Conservation (phyloP, 2,888 invertebrate species). For the Hymenopus coronatus region DNA sequence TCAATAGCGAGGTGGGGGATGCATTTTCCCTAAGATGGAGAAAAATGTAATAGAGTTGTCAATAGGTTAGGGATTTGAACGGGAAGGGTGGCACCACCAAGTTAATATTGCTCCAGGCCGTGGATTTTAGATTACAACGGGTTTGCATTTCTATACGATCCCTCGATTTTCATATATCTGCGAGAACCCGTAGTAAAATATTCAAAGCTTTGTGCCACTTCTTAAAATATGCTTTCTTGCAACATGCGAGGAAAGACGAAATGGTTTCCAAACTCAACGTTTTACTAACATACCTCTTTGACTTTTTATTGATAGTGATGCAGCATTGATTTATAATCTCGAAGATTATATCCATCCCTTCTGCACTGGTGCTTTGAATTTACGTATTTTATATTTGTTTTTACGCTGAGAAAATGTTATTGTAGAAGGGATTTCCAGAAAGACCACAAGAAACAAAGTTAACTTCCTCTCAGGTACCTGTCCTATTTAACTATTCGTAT, state of each 20-base stretch:
- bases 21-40: slow-evolving; percentile 8
- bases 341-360: no score
- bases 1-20: neutral
- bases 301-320: no score
- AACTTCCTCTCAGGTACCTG: no score
- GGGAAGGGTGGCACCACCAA: neutral
- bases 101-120: slow-evolving; percentile 1
- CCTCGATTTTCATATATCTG: neutral
- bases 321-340: no score
- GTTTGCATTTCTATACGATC: neutral
- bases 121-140: slow-evolving; percentile 10
- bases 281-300: no score
- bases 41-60: slow-evolving; percentile 20
- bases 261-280: no score
- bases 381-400: no score
- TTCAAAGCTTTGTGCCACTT: neutral
- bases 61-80: neutral
- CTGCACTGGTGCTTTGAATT: no score
- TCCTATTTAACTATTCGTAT: no score
- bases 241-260: neutral
- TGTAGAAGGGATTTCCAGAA: no score
- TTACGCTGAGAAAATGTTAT: no score
- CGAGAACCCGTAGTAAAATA: neutral
- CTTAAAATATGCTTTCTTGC: neutral
- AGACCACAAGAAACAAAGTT: no score